A percentile compares a stretch with the other conserved stretches of the same genome.
These are phyloP conservation scores for Amblyjoppa proteus DNA, from an alignment of 2,888 invertebrate species.

Conservation along the genomic window DNA sequence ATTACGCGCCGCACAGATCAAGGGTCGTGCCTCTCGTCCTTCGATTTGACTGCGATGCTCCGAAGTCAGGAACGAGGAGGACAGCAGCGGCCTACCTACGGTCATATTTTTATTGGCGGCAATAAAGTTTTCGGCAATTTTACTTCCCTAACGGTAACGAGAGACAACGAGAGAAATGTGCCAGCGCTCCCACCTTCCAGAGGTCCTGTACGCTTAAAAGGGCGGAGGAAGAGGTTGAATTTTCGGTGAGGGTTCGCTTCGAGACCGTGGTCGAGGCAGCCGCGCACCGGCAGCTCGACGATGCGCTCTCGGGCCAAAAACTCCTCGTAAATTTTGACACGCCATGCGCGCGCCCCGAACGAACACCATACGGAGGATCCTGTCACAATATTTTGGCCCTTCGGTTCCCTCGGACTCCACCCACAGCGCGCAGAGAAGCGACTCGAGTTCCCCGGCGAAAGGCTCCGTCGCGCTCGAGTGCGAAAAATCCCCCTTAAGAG, in stretches of 20 bases:
- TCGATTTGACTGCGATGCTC: slow-evolving; percentile 34
- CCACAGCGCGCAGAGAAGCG: slow-evolving; percentile 28
- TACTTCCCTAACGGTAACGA: slow-evolving; percentile 69
- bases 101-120: slow-evolving; percentile 74
- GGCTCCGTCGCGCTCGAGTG: slow-evolving; percentile 40
- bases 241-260: slow-evolving; percentile 17
- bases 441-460: slow-evolving; percentile 36
- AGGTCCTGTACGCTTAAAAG: not conserved
- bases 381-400: slow-evolving; percentile 72
- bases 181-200: not conserved
- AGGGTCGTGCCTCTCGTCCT: slow-evolving; percentile 31
- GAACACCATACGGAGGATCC: slow-evolving; percentile 45
- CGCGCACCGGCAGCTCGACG: slow-evolving; percentile 28
- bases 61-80: slow-evolving; percentile 47
- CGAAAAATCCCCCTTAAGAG: not conserved
- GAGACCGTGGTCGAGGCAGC: slow-evolving; percentile 23
- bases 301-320: slow-evolving; percentile 56
- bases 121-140: slow-evolving; percentile 74
- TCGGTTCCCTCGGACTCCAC: slow-evolving; percentile 43
- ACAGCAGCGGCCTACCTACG: slow-evolving; percentile 30
- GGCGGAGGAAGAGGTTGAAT: slow-evolving; percentile 22
- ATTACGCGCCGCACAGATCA: slow-evolving; percentile 17
- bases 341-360: slow-evolving; percentile 20
- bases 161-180: slow-evolving; percentile 50
- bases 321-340: slow-evolving; percentile 61